Percentiles rank a stretch among this genome's conserved stretches.
Conservation (phyloP, 2,113 vertebrate species). For the Turdus rufiventris region DNA sequence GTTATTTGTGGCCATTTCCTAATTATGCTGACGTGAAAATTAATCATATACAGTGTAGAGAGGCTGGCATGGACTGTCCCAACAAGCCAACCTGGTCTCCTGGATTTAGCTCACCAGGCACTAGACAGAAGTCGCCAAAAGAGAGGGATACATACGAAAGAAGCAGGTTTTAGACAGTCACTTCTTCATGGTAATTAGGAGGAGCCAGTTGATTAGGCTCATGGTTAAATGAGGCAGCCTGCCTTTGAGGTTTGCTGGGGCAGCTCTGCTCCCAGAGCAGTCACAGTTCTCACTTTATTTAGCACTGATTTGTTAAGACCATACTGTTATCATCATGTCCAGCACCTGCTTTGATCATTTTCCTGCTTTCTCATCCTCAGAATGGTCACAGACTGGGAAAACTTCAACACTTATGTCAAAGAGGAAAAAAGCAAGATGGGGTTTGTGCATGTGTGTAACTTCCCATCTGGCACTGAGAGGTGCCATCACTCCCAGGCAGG, state of each 20-base stretch:
- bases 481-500: neutral
- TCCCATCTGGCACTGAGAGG: neutral
- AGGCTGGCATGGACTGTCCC: neutral
- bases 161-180: neutral
- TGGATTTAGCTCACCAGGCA: neutral
- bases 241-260: neutral
- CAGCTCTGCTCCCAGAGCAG: neutral
- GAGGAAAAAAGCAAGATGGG: neutral
- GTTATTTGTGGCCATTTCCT: neutral
- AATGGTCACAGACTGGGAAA: neutral
- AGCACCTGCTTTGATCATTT: neutral
- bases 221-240: neutral
- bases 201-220: neutral
- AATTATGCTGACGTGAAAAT: rapidly evolving
- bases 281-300: neutral
- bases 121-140: neutral
- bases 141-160: neutral
- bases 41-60: neutral
- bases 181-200: neutral
- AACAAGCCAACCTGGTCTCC: neutral
- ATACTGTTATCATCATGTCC: neutral
- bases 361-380: neutral
- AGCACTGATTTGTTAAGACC: neutral
- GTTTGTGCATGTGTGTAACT: neutral
- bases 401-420: neutral